These are phyloP conservation scores for Semotilus atromaculatus DNA, from an alignment of 2,797 vertebrate species.

Conservation along the genomic window DNA sequence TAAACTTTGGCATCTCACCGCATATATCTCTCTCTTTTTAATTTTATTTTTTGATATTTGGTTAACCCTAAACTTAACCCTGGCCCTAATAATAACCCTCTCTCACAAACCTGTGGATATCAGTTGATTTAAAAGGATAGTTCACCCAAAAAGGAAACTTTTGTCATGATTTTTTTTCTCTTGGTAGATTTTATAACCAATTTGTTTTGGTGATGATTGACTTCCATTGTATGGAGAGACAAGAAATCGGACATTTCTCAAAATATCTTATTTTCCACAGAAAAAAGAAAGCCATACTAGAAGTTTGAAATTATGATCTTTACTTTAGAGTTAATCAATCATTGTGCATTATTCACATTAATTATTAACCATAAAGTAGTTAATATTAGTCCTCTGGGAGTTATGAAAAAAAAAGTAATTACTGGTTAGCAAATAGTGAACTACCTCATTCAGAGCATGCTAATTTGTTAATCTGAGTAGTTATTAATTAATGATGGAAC, in stretches of 20 bases:
- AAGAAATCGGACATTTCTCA: neutral
- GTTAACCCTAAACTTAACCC: neutral
- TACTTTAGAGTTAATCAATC: too few species aligned
- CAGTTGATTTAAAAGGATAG: neutral
- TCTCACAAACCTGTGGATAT: neutral
- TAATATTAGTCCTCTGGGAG: too few species aligned
- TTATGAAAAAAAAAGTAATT: too few species aligned
- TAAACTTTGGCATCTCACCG: too few species aligned
- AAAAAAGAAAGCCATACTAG: neutral
- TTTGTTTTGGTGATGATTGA: neutral
- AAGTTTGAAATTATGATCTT: neutral
- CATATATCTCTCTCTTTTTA: too few species aligned
- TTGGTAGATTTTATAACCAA: neutral
- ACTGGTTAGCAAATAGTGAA: too few species aligned
- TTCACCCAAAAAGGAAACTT: neutral
- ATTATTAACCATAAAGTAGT: too few species aligned
- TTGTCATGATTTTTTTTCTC: neutral
- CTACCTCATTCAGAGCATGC: too few species aligned
- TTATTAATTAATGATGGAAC: too few species aligned
- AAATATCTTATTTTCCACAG: neutral
- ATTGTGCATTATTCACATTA: too few species aligned
- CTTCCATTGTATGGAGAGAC: neutral
- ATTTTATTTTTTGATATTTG: neutral
- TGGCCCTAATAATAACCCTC: neutral
- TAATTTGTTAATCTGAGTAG: too few species aligned